These are phyloP conservation scores for Holothuria leucospilota DNA, from an alignment of 53 echinoderm and acorn worm species.

Conservation along the genomic window DNA sequence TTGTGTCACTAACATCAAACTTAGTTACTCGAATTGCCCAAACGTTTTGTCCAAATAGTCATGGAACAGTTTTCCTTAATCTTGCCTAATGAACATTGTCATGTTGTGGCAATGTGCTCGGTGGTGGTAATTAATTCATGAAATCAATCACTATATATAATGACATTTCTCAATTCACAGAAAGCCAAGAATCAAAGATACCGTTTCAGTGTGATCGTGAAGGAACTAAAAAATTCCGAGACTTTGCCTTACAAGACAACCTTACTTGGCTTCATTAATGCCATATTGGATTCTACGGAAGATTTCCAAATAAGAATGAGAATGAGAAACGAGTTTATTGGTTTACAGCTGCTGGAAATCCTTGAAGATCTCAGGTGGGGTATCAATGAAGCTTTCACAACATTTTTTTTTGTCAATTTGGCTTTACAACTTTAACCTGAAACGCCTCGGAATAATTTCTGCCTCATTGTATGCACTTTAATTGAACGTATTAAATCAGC, in stretches of 20 bases:
- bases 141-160: no score
- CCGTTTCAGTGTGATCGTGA: conserved; percentile 93
- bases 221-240: conserved; percentile 86
- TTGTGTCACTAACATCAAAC: no score
- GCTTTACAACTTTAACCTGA: not conserved
- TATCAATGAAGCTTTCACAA: not conserved
- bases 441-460: not conserved
- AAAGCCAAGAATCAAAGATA: conserved; percentile 84
- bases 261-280: conserved; percentile 87
- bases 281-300: conserved; percentile 81
- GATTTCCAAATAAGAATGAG: conserved; percentile 84
- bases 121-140: no score
- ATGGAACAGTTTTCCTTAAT: no score
- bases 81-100: no score
- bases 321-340: conserved; percentile 90
- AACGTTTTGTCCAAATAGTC: no score
- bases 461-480: no score
- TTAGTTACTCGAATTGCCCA: no score
- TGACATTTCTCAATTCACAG: conserved; percentile 25
- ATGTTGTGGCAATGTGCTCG: no score
- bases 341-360: conserved; percentile 85
- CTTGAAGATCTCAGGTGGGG: conserved; percentile 76
- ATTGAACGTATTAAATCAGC: no score
- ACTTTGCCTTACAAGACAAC: conserved; percentile 88
- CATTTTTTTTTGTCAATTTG: not conserved